A percentile compares a stretch with the other conserved stretches of the same genome.
Evolutionary conservation across 2,113 vertebrate genomes (phyloP).

Genomic region (Sinocyclocheilus rhinocerous): DNA sequence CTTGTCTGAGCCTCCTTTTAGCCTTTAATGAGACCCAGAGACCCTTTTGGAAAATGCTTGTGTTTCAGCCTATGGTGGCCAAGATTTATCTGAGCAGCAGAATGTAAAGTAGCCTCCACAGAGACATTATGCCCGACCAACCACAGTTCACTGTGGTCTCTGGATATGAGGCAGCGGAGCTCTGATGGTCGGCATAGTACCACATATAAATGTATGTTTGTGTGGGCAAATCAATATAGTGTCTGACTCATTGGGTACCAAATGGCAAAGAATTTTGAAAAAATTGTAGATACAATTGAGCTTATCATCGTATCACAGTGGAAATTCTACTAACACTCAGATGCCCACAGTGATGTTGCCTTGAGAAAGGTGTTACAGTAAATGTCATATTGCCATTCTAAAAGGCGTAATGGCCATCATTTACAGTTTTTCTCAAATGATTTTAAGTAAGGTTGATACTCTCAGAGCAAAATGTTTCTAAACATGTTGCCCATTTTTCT

Average conservation of each 20-base stretch:
- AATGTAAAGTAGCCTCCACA: slow-evolving; percentile 12
- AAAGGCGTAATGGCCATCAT: neutral
- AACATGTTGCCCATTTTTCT: neutral
- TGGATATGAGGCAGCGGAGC: neutral
- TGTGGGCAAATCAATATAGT: neutral
- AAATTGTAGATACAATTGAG: neutral
- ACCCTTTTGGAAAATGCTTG: neutral
- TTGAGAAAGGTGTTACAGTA: neutral
- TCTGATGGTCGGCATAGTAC: neutral
- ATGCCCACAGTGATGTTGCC: neutral
- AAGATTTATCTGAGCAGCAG: slow-evolving; percentile 30
- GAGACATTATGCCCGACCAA: slow-evolving; percentile 1
- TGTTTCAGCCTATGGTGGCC: slow-evolving; percentile 15
- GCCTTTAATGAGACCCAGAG: slow-evolving; percentile 27
- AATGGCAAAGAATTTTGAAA: neutral
- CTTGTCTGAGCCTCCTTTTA: slow-evolving; percentile 17
- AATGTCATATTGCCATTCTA: neutral
- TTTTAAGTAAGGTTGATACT: neutral
- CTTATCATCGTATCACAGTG: neutral
- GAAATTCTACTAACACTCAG: neutral
- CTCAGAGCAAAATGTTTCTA: neutral
- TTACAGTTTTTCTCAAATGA: neutral
- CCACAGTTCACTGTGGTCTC: neutral
- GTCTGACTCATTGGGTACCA: neutral
- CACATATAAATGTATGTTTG: neutral